Percentiles rank a stretch among this genome's conserved stretches.
These are phyloP conservation scores for Pantelozetes paolii DNA, from an alignment of 2,888 invertebrate genomes.

Conservation along the genomic window DNA sequence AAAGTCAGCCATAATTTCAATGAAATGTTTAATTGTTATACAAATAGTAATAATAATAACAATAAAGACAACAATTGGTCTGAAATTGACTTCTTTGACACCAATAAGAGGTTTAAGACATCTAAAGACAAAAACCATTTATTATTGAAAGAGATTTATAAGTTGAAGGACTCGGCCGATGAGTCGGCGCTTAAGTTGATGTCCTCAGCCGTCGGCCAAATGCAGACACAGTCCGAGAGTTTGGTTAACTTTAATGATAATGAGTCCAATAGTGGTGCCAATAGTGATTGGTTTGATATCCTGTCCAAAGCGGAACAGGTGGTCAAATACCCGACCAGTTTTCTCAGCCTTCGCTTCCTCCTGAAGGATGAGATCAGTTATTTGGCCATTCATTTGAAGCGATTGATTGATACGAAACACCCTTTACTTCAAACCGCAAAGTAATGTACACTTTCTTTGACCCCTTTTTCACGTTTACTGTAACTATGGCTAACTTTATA, in stretches of 20 bases:
- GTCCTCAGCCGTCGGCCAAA: neutral
- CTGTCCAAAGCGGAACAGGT: neutral
- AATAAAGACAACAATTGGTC: neutral
- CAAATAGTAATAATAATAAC: constrained; percentile 5
- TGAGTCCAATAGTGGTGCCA: neutral
- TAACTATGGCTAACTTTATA: too few relatives aligned
- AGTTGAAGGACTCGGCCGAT: neutral
- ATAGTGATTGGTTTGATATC: neutral
- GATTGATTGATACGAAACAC: constrained; percentile 8
- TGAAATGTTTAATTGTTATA: neutral
- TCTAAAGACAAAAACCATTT: neutral
- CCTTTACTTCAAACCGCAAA: constrained; percentile 7
- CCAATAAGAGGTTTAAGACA: neutral
- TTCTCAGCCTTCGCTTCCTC: neutral
- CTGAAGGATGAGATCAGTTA: constrained; percentile 8
- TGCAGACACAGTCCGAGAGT: constrained; percentile 1
- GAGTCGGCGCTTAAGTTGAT: neutral
- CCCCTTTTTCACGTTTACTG: too few relatives aligned
- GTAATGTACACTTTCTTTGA: neutral
- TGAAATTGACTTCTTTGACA: neutral
- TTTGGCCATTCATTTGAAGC: neutral
- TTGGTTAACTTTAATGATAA: neutral
- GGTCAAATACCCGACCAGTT: constrained; percentile 3
- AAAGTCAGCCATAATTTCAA: neutral
- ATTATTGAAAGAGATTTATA: neutral